A percentile compares a stretch with the other conserved stretches of the same genome.
These are phyloP conservation scores for Hipparchia semele DNA, from an alignment of 2,888 invertebrate species.

Conservation along the genomic window DNA sequence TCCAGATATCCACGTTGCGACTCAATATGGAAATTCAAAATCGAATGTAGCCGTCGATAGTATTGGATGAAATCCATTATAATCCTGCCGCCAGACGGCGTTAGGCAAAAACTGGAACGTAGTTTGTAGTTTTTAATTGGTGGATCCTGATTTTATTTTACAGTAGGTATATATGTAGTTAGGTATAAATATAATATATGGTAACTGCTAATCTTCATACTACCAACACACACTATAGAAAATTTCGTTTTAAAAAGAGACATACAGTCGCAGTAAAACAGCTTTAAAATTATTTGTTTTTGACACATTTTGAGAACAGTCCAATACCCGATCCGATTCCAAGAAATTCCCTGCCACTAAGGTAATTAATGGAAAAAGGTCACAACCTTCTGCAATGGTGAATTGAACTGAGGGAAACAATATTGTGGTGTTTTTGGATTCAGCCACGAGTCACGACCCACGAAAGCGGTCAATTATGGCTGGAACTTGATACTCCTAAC, in stretches of 20 bases:
- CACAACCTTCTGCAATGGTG: no score
- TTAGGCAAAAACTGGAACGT: not conserved
- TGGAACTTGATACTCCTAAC: not conserved
- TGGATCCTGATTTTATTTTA: not conserved
- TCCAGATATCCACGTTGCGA: not conserved
- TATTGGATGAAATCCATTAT: conserved; percentile 1
- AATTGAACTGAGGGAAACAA: not conserved
- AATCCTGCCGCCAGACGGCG: not conserved
- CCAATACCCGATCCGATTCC: no score
- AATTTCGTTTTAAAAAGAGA: no score
- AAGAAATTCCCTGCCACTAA: no score
- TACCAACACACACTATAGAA: no score
- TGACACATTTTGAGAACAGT: no score
- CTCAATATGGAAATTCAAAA: conserved; percentile 21
- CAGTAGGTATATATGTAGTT: no score
- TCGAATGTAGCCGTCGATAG: conserved; percentile 16
- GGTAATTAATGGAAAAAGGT: no score
- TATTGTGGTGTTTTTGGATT: not conserved
- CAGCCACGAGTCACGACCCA: not conserved
- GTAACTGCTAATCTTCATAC: no score
- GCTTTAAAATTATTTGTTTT: no score
- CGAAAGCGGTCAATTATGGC: not conserved
- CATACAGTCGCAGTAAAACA: no score
- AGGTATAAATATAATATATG: no score
- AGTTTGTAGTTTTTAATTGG: not conserved